Evolutionary conservation across 1,140 invertebrate species (phyloP), one percentile per base, ranked within the genome.

Genomic region (Drosophila aff.): DNA sequence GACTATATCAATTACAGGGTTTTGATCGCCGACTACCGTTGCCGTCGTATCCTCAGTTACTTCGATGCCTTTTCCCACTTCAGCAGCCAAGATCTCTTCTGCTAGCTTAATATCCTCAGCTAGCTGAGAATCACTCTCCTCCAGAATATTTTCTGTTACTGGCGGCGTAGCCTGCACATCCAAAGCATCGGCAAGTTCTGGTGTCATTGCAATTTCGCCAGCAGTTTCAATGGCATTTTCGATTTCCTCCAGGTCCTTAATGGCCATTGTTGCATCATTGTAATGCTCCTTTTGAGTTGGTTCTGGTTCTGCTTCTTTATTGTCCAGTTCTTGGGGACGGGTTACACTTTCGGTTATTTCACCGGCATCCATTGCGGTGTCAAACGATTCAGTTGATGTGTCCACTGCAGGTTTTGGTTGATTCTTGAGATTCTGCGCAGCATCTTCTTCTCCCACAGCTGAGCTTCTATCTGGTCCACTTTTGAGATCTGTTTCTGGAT

Each of bases 91-190:
- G 18, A 74, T 74, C 67, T 74, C 71, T 23, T 74, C 71, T 11
- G 71, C 71, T 68, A 74, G 41, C 10, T 74, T 74, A 16, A 74
- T 73, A 18, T 74, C 71, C 40, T 74, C 71, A 13, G 71, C 71
- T 11, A 74, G 68, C 46, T 74, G 71, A 7, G 71, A 73, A 11
- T 74, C 71, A 21, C 44, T 73, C 16, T 61, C 38, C 13, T 74
- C 71, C 7, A 60, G 23, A 13, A 72, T 46, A 26, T 58, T 49
- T 41, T 26, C 26, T 2, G 43, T 7, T 10, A 8, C 66, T 21
- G 46, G 16, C 15, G 46, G 16, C 11, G 31, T 7, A 2, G 31
- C 6, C 15, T 66, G 23, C 5, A 68, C 23, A 43, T 61, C 57
- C 23, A 66, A 28, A 2, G 38, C 67, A 50, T 23, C 31, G 15